Conservation (phyloP, 2,888 invertebrate genomes). For the Stenotaenia linearis region DNA sequence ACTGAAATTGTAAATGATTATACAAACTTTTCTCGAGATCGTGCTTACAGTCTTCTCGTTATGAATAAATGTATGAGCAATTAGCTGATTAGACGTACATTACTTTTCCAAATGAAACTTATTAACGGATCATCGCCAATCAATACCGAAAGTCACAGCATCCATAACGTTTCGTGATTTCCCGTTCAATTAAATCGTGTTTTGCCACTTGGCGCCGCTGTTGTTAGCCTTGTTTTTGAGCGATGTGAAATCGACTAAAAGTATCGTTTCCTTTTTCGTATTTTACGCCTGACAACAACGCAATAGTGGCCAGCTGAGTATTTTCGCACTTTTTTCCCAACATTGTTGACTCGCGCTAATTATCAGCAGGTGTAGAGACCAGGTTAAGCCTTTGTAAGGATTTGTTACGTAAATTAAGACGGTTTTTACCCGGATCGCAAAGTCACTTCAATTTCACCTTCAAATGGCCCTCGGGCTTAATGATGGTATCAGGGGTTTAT, state of each 20-base stretch:
- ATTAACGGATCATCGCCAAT: too few species aligned
- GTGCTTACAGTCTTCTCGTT: too few species aligned
- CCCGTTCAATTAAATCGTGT: too few species aligned
- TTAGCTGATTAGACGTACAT: too few species aligned
- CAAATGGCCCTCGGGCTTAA: constrained; percentile 33
- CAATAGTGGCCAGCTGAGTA: background rate
- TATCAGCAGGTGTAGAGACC: background rate
- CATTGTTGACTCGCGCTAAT: background rate
- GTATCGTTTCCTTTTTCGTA: background rate
- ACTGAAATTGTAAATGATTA: too few species aligned
- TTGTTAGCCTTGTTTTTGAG: background rate
- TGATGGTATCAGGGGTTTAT: background rate
- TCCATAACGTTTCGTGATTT: too few species aligned
- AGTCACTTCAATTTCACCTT: constrained; percentile 26
- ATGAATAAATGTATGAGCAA: too few species aligned
- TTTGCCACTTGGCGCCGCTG: too few species aligned
- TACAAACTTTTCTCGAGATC: too few species aligned
- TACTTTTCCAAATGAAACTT: too few species aligned
- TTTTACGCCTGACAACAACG: background rate
- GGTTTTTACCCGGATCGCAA: background rate
- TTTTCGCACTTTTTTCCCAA: background rate
- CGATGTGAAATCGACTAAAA: background rate
- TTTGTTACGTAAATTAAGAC: background rate
- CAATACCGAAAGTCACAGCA: too few species aligned
- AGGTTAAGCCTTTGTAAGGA: background rate